Base-by-base conservation (phyloP, 1,140 invertebrate species). In the Mamestra configurata region DNA sequence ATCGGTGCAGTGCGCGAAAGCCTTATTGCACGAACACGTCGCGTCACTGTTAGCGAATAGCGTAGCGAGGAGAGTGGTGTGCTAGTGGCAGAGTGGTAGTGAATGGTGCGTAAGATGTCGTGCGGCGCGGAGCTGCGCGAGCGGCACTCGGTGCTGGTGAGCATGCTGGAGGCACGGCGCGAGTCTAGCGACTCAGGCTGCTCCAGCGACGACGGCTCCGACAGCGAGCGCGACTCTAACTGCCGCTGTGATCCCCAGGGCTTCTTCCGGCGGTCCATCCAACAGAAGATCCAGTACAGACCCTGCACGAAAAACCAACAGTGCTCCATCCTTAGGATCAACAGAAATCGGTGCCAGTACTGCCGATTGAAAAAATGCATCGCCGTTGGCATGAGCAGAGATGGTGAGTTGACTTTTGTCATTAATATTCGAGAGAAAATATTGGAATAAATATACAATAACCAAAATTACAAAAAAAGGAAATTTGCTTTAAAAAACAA, bases 341-440 rank as follows among this genome's bases (percentile, higher is more conserved):
- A 99, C 96, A 97, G 99, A 91, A 99, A 99, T 95, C 97, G 99
- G 85, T 99, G 99, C 95, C 98, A 99, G 93, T 99, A 99, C 94
- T 99, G 98, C 96, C 96, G 99, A 82, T 97, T 99, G 86, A 99
- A 99, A 96, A 99, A 99, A 96, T 99, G 99, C 96, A 98, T 99
- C 92, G 98, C 98, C 72, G 99, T 99, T 82, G 99, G 99, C 94
- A 99, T 99, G 99, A 99, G 98, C 95, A 96, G 98, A 96, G 99
- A 99, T 96, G 98, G 99, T 99, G 89, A 97, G 96, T 96, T 87
- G 27, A 59, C 6, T 61, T 64, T 71, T 53, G 49, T 61, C 18
- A 24, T 27, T 66, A 11, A 46, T 40, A 43, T 61, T 31, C 1
- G 1, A 57, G 55, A 57, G 51, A 15, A 68, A 68, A 68, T 68